These are phyloP conservation scores for Phortica magna DNA, from an alignment of 2,888 invertebrate species.

Conservation along the genomic window DNA sequence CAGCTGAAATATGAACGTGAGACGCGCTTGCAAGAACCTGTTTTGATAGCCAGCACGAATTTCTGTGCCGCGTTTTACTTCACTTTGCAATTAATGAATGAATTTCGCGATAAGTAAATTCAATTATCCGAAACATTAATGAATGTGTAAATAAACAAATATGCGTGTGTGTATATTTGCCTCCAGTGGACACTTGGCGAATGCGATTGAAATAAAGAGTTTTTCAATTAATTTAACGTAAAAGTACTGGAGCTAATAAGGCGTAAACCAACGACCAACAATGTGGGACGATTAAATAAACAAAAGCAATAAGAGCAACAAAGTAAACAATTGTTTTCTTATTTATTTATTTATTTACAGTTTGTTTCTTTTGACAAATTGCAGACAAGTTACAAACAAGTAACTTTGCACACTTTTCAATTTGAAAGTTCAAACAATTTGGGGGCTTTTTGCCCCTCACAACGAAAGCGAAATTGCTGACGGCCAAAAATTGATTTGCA, in stretches of 20 bases:
- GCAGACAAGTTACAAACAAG: too few species aligned
- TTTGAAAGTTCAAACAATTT: not conserved
- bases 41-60: slow-evolving; percentile 23
- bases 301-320: not conserved
- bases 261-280: slow-evolving; percentile 45
- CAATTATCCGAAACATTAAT: slow-evolving; percentile 69
- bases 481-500: too few species aligned
- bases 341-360: too few species aligned
- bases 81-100: slow-evolving; percentile 63
- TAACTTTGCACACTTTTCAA: not conserved
- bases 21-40: slow-evolving; percentile 10
- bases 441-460: too few species aligned
- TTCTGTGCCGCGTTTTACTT: slow-evolving; percentile 37
- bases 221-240: slow-evolving; percentile 59
- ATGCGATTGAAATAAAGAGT: slow-evolving; percentile 43
- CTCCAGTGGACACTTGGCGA: slow-evolving; percentile 34
- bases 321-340: too few species aligned
- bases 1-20: not conserved
- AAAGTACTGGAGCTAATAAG: slow-evolving; percentile 50
- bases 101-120: slow-evolving; percentile 68
- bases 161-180: not conserved
- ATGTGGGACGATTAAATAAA: not conserved
- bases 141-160: slow-evolving; percentile 62
- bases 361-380: too few species aligned
- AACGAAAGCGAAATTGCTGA: too few species aligned